A percentile compares a stretch with the other conserved stretches of the same genome.
These are phyloP conservation scores for Leptothorax acervorum DNA, from an alignment of 2,888 invertebrate species.

Conservation along the genomic window DNA sequence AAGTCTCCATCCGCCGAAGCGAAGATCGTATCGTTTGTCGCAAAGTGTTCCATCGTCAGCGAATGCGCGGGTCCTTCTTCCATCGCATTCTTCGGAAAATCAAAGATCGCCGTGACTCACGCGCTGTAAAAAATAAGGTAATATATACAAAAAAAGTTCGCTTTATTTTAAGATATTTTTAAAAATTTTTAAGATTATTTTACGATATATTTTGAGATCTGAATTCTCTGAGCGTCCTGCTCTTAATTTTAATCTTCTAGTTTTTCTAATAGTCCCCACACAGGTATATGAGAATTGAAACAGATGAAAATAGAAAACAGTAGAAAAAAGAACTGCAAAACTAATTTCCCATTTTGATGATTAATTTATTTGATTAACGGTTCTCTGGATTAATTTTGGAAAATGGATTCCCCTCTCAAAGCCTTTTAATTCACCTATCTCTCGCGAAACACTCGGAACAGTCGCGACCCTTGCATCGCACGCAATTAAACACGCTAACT, in stretches of 20 bases:
- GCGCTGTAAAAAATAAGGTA: constrained; percentile 8
- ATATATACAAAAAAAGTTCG: not conserved
- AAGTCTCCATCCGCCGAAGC: constrained; percentile 46
- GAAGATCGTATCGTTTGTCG: constrained; percentile 68
- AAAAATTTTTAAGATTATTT: too few relatives aligned
- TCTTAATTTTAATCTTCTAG: not conserved
- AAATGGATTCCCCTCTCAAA: not conserved
- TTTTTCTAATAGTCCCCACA: not conserved
- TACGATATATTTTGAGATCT: too few relatives aligned
- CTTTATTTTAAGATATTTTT: not conserved
- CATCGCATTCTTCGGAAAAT: constrained; percentile 33
- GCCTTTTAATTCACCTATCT: not conserved
- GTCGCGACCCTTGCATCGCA: not conserved
- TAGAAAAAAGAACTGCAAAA: not conserved
- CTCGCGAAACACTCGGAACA: not conserved
- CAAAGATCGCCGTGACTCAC: not conserved
- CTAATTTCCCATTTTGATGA: not conserved
- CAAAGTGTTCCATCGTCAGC: constrained; percentile 68
- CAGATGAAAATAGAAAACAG: not conserved
- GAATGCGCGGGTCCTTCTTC: constrained; percentile 6
- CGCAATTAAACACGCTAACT: constrained; percentile 1
- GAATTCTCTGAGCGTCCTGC: not conserved
- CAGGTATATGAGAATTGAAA: not conserved
- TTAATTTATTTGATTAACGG: not conserved
- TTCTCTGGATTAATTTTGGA: not conserved